Evolutionary conservation across 1,140 invertebrate species (phyloP).

Genomic region (Antheraea pernyi): DNA sequence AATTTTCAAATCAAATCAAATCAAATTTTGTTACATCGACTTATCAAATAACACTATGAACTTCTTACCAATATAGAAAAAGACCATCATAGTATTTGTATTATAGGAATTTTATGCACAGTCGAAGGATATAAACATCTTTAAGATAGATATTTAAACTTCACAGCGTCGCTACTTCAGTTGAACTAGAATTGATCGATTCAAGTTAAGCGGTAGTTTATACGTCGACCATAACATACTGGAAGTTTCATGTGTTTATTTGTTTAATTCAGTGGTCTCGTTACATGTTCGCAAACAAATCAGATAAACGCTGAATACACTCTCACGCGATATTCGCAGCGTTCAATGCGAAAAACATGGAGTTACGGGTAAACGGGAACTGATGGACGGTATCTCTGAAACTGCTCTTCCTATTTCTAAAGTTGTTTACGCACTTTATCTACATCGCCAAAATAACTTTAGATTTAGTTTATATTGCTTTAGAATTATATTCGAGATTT

Average conservation of each 20-base stretch:
- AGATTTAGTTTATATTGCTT: not conserved
- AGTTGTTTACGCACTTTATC: not conserved
- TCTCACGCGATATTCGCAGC: constrained; percentile 33
- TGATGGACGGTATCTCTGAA: constrained; percentile 6
- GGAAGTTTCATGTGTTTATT: constrained; percentile 33
- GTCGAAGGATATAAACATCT: too few species aligned
- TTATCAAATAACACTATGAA: too few species aligned
- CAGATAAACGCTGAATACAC: constrained; percentile 35
- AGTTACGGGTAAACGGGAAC: constrained; percentile 9
- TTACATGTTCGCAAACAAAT: constrained; percentile 40
- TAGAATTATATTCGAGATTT: too few species aligned
- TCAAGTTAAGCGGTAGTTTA: not conserved
- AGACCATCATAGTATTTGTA: too few species aligned
- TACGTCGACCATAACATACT: constrained; percentile 8
- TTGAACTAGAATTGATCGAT: not conserved
- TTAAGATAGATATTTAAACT: too few species aligned
- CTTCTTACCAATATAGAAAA: too few species aligned
- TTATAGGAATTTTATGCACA: too few species aligned
- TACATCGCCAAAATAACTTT: not conserved
- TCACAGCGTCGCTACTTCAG: too few species aligned
- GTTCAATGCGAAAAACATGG: constrained; percentile 22
- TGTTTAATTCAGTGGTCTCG: constrained; percentile 32
- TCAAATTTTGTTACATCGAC: too few species aligned
- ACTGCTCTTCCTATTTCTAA: constrained; percentile 11
- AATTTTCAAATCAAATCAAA: too few species aligned